Evolutionary conservation across 2,797 vertebrate genomes (phyloP).

Genomic region (Amniataba percoides): DNA sequence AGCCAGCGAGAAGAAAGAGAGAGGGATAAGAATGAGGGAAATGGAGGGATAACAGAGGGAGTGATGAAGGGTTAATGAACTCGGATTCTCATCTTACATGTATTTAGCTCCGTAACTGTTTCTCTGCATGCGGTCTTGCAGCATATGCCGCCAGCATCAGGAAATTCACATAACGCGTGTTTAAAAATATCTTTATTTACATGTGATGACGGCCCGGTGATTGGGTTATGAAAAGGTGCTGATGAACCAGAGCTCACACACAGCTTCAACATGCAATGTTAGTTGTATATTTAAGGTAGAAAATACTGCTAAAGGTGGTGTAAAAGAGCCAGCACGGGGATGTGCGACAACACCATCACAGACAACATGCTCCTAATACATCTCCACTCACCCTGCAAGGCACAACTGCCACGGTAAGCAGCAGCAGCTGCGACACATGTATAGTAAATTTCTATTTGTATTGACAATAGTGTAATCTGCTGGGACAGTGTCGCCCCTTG

Average conservation of each 20-base stretch:
- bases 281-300: constrained; percentile 42
- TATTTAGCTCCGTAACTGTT: constrained; percentile 61
- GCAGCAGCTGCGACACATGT: constrained; percentile 80
- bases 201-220: constrained; percentile 20
- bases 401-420: constrained; percentile 65
- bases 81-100: constrained; percentile 61
- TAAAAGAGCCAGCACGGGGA: constrained; percentile 35
- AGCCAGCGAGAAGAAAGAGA: constrained; percentile 22
- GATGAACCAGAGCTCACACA: constrained; percentile 12
- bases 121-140: constrained; percentile 54
- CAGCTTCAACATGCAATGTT: neutral
- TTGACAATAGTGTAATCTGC: constrained; percentile 98
- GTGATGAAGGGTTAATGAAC: constrained; percentile 69
- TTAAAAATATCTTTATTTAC: constrained; percentile 50
- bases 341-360: constrained; percentile 65
- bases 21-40: constrained; percentile 49
- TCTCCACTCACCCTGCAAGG: constrained; percentile 72
- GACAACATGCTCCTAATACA: constrained; percentile 64
- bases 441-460: constrained; percentile 90
- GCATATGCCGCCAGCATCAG: constrained; percentile 3
- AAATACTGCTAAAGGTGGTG: constrained; percentile 45
- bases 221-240: constrained; percentile 25
- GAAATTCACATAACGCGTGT: constrained; percentile 36
- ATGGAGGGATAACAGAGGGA: constrained; percentile 62
- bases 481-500: constrained; percentile 93